Conservation (phyloP, 2,888 invertebrate genomes). For the Plebejus anna region DNA sequence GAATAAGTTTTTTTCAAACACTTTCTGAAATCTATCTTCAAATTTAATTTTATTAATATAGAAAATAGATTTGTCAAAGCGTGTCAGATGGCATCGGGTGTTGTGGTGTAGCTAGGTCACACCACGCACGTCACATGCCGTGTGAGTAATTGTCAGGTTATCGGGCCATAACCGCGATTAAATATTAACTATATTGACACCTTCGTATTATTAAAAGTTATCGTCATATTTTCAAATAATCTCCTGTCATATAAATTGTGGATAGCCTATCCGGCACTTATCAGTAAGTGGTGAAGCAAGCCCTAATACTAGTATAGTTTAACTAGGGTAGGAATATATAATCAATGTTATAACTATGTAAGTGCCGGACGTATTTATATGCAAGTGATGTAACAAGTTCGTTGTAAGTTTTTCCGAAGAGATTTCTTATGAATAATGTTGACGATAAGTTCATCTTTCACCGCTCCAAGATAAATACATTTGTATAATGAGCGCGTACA, state of each 20-base stretch:
- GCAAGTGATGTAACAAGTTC: background rate
- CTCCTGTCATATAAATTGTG: no score
- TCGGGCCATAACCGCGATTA: background rate
- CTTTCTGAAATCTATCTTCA: no score
- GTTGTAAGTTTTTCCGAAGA: background rate
- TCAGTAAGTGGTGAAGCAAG: no score
- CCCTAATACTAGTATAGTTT: no score
- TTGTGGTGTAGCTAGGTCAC: background rate
- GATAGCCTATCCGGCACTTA: no score
- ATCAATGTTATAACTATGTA: background rate
- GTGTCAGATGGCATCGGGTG: no score
- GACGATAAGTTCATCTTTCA: background rate
- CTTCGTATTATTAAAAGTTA: no score
- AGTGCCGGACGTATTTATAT: background rate
- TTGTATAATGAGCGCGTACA: background rate
- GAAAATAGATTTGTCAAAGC: no score
- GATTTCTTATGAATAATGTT: slow-evolving; percentile 13
- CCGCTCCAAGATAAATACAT: background rate
- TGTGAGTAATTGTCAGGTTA: background rate
- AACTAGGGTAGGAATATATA: background rate
- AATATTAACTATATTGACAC: background rate
- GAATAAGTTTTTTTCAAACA: no score
- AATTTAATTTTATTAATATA: no score
- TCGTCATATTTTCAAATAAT: no score
- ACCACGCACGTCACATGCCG: background rate